phyloP scores from a whole-genome alignment of 2,888 invertebrate genomes.

The Zhengitettix transpicula region DNA sequence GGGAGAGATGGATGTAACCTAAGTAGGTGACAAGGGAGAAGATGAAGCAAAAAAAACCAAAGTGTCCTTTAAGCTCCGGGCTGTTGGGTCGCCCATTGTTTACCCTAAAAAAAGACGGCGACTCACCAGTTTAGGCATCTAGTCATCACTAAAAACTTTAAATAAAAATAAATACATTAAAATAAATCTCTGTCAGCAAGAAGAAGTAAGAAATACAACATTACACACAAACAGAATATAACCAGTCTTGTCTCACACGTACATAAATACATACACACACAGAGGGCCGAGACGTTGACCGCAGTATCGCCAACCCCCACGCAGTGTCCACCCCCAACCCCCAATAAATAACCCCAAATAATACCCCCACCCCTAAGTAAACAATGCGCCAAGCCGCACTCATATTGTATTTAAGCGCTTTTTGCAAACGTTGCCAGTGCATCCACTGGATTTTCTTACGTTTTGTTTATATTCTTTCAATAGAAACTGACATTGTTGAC shows the following conservation, averaged over 20 bases:
- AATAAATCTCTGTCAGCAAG: constrained; percentile 9
- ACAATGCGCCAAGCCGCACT: background rate
- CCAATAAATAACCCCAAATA: background rate
- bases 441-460: constrained; percentile 12
- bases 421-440: constrained; percentile 13
- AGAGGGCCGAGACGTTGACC: constrained; percentile 7
- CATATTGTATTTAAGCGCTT: constrained; percentile 7
- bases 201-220: constrained; percentile 3
- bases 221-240: constrained; percentile 1
- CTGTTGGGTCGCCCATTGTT: constrained; percentile 11
- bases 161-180: background rate
- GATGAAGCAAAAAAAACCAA: constrained; percentile 13
- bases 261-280: constrained; percentile 1
- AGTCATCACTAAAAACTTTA: constrained; percentile 11
- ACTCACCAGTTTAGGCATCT: constrained; percentile 13
- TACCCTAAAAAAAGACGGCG: constrained; percentile 9
- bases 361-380: background rate
- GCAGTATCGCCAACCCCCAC: constrained; percentile 8
- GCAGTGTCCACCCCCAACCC: constrained; percentile 1
- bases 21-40: constrained; percentile 11
- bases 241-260: constrained; percentile 9
- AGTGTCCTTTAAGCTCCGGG: constrained; percentile 14
- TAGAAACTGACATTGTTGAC: constrained; percentile 14
- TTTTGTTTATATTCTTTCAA: constrained; percentile 13
- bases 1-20: constrained; percentile 5